Base-by-base conservation (phyloP, 2,113 vertebrate genomes). In the Pipra filicauda region DNA sequence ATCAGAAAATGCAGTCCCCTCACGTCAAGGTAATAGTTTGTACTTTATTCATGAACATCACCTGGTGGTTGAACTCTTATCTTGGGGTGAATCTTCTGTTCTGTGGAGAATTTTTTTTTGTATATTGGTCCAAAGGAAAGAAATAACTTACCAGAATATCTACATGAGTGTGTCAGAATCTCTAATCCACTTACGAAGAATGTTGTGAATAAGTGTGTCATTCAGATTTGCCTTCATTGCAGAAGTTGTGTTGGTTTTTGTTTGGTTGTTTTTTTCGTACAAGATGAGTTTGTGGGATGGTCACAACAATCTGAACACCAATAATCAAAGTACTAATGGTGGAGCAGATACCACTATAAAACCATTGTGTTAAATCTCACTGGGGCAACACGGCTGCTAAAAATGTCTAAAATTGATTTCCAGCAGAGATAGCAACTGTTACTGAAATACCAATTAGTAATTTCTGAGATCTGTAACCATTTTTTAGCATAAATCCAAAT, bases 1-100 rank as follows among this genome's bases (percentile, higher is more conserved):
- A 99, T 94, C 99, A 99, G 97, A 99, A 99, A 96, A 98, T 99
- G 96, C 99, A 99, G 97, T 99, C 99, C 85, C 99, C 99, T 78
- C 99, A 99, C 5, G 98, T 99, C 92, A 99, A 99, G 99, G 99
- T 99, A 99, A 98, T 39, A 57, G 43, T 48, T 65, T 82, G 76
- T 71, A 27, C 59, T 91, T 37, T 85, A 51, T 69, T 91, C 1
- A 0, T 11, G 33, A 46, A 24, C 28, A 7, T 61, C 54, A 70
- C 41, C 69, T 57, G n/a, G 28, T 85, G 73, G 61, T 88, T 83
- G 64, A 83, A 43, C 39, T 89, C 26, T 64, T 69, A 27, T 59
- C 48, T 66, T 76, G 46, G 30, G 33, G 37, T 80, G 54, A 89
- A 95, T 70, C 66, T 93, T 19, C 21, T 54, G 1, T 61, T 71